Base-by-base conservation (phyloP, 2,888 invertebrate species). In the Oscheius sp. region DNA sequence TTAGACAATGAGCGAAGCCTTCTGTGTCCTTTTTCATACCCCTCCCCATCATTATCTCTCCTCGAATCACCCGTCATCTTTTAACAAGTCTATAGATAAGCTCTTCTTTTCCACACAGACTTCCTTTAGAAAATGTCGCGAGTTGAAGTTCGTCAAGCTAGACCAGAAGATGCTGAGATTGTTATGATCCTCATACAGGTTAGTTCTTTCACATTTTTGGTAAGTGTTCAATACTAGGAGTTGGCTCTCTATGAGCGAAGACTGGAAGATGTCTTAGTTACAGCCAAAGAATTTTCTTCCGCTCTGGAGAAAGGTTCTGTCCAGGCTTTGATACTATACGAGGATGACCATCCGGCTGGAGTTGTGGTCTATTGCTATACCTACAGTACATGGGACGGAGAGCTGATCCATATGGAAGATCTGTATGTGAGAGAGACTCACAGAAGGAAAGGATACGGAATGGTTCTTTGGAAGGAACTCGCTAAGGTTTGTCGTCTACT, bases 311-410 rank as follows among this genome's bases (percentile, higher is more conserved):
- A n/a, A 47, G 63, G 48, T 10, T 9, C 63, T 2, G 63, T 47
- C 1, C 29, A 63, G 10, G 63, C 63, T 47, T 29, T 63, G 1
- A 42, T 63, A 2, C 47, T 63, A 1, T 47, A 21, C 21, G 63
- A 63, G 29, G 63, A 63, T 4, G 42, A n/a, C 2, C n/a, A 48
- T 42, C 47, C 63, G 32, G 63, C 63, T 42, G 63, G 47, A 21
- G 29, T 63, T 9, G 47, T 47, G 0, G 42, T 63, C 63, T 63
- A 21, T 47, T 63, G 63, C 29, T 63, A 47, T 29, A 63, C 63
- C n/a, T 63, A 63, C 63, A 42, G 48, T 32, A 63, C 63, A 2
- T 63, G 63, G 63, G 63, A 47, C 9, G 63, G 63, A n/a, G 47
- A 63, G 29, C 21, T n/a, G 13, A 48, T 63, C 29, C 63, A 63